These are phyloP conservation scores for Cairina moschata DNA, from an alignment of 2,113 vertebrate species.

Conservation along the genomic window DNA sequence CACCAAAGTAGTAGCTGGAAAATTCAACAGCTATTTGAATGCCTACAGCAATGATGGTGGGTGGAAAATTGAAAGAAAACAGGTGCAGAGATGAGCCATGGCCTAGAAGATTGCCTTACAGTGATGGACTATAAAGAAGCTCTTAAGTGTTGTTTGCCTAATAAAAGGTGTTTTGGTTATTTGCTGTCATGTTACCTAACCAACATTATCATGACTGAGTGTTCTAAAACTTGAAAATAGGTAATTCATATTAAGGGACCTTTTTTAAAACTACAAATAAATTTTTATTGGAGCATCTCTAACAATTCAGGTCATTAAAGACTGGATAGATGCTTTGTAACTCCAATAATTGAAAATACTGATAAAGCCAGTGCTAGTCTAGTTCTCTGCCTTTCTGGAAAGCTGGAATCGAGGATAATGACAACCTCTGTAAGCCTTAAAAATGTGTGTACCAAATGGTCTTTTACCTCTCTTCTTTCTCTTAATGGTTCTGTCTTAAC, in stretches of 20 bases:
- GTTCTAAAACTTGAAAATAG: neutral
- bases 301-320: neutral
- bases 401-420: neutral
- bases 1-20: neutral
- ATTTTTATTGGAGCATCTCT: neutral
- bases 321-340: neutral
- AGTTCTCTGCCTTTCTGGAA: neutral
- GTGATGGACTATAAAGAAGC: neutral
- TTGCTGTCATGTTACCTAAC: neutral
- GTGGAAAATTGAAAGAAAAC: neutral
- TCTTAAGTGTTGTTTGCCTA: neutral
- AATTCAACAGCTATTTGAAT: neutral
- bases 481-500: neutral
- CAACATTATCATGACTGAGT: neutral
- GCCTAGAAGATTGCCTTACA: neutral
- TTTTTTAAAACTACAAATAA: neutral
- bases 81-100: neutral
- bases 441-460: neutral
- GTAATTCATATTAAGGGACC: neutral
- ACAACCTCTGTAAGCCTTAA: neutral
- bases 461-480: neutral
- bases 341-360: neutral
- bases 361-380: neutral
- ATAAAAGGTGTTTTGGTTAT: neutral
- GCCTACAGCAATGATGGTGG: neutral